These are phyloP conservation scores for Pomatorhinus ruficollis DNA, from an alignment of 2,113 vertebrate species.

Conservation along the genomic window DNA sequence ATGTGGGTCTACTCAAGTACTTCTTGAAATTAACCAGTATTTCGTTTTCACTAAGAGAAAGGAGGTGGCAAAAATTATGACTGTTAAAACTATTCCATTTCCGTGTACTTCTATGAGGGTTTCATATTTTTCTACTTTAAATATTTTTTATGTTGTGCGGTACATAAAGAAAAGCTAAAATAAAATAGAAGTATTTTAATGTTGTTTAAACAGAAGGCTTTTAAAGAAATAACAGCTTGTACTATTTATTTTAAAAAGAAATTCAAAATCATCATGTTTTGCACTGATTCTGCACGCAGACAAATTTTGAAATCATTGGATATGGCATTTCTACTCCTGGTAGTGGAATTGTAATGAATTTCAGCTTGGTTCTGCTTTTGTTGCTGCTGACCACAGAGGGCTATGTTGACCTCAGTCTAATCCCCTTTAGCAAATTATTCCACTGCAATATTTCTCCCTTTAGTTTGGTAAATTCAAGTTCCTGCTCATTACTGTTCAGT, in stretches of 20 bases:
- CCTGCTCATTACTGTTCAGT: background rate
- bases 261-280: background rate
- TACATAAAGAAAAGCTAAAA: background rate
- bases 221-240: background rate
- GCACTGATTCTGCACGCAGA: background rate
- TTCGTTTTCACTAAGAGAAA: background rate
- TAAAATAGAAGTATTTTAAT: background rate
- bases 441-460: background rate
- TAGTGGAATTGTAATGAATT: background rate
- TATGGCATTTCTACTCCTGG: background rate
- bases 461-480: background rate
- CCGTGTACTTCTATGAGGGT: background rate
- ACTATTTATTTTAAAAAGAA: background rate
- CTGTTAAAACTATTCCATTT: background rate
- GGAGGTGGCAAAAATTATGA: background rate
- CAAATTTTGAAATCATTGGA: background rate
- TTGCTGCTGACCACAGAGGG: constrained; percentile 12
- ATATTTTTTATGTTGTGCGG: background rate
- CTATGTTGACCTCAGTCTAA: constrained; percentile 21
- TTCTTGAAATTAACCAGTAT: background rate
- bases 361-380: constrained; percentile 11
- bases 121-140: background rate
- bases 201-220: background rate
- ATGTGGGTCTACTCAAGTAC: background rate
- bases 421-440: constrained; percentile 21